Evolutionary conservation across 2,888 invertebrate genomes (phyloP).

Genomic region (Rhamphomyia laevipes): DNA sequence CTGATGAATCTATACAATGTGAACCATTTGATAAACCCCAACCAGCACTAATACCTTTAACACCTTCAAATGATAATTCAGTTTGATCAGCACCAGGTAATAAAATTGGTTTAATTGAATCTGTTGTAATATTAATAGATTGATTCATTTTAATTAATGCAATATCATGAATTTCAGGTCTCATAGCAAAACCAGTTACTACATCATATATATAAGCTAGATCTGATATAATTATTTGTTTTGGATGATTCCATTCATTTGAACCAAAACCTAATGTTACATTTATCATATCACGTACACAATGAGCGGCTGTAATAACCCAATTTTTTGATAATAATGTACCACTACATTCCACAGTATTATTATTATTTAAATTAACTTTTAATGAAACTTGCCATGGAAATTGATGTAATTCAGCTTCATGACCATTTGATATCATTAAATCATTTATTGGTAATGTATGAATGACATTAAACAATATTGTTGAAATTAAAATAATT

Average conservation of each 20-base stretch:
- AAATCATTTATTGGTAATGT: too few relatives aligned
- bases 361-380: not conserved
- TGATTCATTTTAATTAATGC: slow-evolving; percentile 1
- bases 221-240: not conserved
- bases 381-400: slow-evolving; percentile 8
- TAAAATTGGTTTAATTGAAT: slow-evolving; percentile 1
- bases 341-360: slow-evolving; percentile 1
- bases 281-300: not conserved
- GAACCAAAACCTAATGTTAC: slow-evolving; percentile 5
- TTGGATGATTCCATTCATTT: slow-evolving; percentile 1
- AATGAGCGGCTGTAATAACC: slow-evolving; percentile 8
- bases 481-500: too few relatives aligned
- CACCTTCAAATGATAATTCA: slow-evolving; percentile 8
- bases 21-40: slow-evolving; percentile 3
- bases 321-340: slow-evolving; percentile 5
- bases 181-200: not conserved
- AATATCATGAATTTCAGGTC: not conserved
- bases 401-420: slow-evolving; percentile 4
- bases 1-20: not conserved
- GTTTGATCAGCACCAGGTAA: slow-evolving; percentile 6
- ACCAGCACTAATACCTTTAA: slow-evolving; percentile 4
- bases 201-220: not conserved
- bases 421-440: too few relatives aligned
- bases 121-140: not conserved
- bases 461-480: too few relatives aligned